Base-by-base conservation (phyloP, 1,140 invertebrate genomes). In the Rhagoletis pomonella region DNA sequence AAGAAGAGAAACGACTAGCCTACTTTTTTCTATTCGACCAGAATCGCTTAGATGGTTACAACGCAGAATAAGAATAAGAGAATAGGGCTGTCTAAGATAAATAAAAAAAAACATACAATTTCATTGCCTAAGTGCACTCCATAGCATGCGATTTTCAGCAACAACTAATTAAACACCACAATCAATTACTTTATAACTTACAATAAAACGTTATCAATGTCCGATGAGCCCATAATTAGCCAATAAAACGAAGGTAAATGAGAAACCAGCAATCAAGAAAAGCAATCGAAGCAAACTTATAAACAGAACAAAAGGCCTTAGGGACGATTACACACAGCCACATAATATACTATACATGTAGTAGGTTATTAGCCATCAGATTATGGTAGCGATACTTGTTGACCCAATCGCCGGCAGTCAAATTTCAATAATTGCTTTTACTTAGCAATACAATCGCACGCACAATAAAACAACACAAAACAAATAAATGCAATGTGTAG, bases 341-440 rank as follows among this genome's bases (percentile, higher is more conserved):
- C 69, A 73, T 17, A 44, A 73, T 17, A 44, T 19, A 10, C 0
- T n/a, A 67, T 29, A 42, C 65, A 67, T 9, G 12, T 29, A 42
- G 7, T 44, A 73, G 29, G 7, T 73, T 47, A 73, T 47, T 47
- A 17, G 69, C 69, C 10, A 73, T 39, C 44, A 69, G 7, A 14
- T 42, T 10, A 29, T 29, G 29, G 65, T 29, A 29, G 19, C 65
- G 9, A 69, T 39, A 69, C 29, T 12, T 29, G 39, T 65, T 19
- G 64, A 65, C 29, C 64, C n/a, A 65, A 65, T 39, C 19, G 29
- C 64, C 17, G 39, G 42, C 42, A 42, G 69, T 42, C 39, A 73
- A 73, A 44, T 73, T 73, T 73, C 67, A 73, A 73, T 73, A 73
- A 73, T 73, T 73, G 47, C 67, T 47, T 73, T 73, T 73, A 47